Conservation (phyloP, 2,888 invertebrate species). For the Caenorhabditis sp. region DNA sequence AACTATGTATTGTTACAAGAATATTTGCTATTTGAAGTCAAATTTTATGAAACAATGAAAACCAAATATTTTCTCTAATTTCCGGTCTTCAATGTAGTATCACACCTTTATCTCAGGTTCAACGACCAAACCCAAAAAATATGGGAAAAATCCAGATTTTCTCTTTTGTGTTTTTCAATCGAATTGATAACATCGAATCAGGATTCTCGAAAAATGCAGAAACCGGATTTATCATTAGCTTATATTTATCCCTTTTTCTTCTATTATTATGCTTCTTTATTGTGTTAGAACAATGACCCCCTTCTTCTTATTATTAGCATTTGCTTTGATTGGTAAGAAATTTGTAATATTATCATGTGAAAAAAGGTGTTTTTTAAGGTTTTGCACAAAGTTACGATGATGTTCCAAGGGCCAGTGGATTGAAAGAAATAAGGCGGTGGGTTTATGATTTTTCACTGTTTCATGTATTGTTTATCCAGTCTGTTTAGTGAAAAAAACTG, state of each 20-base stretch:
- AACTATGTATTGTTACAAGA: too few species aligned
- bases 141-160: not conserved
- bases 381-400: constrained; percentile 10
- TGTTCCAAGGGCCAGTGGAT: constrained; percentile 30
- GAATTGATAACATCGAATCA: constrained; percentile 35
- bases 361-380: constrained; percentile 10
- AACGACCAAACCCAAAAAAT: too few species aligned
- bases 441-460: not conserved
- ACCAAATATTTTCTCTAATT: too few species aligned
- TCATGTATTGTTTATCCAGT: not conserved
- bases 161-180: not conserved
- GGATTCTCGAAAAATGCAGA: constrained; percentile 16
- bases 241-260: constrained; percentile 16
- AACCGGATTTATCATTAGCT: constrained; percentile 11
- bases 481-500: not conserved
- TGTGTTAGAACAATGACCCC: constrained; percentile 12
- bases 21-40: too few species aligned
- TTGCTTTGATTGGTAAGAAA: constrained; percentile 31
- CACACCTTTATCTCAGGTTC: too few species aligned
- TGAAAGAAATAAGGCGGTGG: constrained; percentile 1
- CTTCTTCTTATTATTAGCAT: constrained; percentile 17
- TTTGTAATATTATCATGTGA: not conserved
- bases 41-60: too few species aligned
- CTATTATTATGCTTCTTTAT: constrained; percentile 6
- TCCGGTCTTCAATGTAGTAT: too few species aligned